These are phyloP conservation scores for Pipistrellus nathusii DNA, from an alignment of 2,797 vertebrate genomes.

Conservation along the genomic window DNA sequence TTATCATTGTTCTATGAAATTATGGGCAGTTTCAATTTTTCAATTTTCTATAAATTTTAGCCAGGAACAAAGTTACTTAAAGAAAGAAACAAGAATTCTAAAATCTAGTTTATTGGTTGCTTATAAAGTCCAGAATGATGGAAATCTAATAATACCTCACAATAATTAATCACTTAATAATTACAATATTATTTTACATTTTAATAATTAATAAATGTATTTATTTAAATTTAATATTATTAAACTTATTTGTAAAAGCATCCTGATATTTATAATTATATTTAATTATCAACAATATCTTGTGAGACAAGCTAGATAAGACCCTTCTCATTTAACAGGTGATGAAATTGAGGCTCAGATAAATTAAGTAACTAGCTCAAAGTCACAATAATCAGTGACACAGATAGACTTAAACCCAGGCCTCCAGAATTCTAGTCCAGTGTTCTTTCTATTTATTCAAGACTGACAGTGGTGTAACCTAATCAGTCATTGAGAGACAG, in stretches of 20 bases:
- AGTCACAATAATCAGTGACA: constrained; percentile 14
- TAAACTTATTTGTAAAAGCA: constrained; percentile 9
- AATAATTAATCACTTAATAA: constrained; percentile 28
- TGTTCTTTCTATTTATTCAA: constrained; percentile 30
- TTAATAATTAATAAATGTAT: neutral
- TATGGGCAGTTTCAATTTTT: constrained; percentile 16
- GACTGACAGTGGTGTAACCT: neutral
- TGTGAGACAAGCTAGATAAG: neutral
- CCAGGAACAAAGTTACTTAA: constrained; percentile 18
- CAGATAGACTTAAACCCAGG: neutral
- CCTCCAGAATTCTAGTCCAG: neutral
- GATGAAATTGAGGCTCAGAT: constrained; percentile 15
- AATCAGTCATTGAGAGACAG: neutral
- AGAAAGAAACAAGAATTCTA: constrained; percentile 3
- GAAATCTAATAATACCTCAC: constrained; percentile 23
- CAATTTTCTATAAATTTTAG: constrained; percentile 39
- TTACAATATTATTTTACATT: neutral
- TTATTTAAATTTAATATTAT: neutral
- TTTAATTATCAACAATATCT: constrained; percentile 29
- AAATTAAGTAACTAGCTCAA: neutral
- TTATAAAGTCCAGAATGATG: constrained; percentile 45
- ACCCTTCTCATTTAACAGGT: constrained; percentile 29
- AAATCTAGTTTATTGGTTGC: constrained; percentile 9
- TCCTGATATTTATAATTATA: constrained; percentile 28
- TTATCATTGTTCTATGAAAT: constrained; percentile 38